Conservation (phyloP, 2,113 vertebrate genomes). For the Gopherus flavomarginatus region DNA sequence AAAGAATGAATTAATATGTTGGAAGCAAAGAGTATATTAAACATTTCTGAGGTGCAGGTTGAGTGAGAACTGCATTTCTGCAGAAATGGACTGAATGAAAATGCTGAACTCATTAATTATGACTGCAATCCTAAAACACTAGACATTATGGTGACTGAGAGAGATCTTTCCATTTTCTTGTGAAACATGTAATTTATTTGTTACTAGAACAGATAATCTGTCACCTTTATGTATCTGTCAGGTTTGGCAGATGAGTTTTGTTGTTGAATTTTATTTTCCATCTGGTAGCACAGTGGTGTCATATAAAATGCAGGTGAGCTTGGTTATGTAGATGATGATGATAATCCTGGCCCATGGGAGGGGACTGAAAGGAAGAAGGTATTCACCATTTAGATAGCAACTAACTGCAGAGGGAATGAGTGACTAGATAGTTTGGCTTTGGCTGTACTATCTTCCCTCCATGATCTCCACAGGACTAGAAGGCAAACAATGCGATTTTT, state of each 20-base stretch:
- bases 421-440: neutral
- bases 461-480: neutral
- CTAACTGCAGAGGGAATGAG: neutral
- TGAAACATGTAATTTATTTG: conserved; percentile 35
- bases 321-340: neutral
- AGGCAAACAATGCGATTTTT: neutral
- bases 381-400: neutral
- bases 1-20: conserved; percentile 10
- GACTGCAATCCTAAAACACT: neutral
- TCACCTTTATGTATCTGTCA: conserved; percentile 54
- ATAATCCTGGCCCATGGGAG: neutral
- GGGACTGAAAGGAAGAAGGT: neutral
- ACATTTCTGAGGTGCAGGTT: neutral
- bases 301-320: conserved; percentile 28
- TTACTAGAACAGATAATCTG: conserved; percentile 60
- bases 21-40: neutral
- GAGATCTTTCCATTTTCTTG: conserved; percentile 19
- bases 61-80: neutral
- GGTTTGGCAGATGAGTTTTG: conserved; percentile 68
- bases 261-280: conserved; percentile 76
- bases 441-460: neutral
- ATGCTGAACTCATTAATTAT: conserved; percentile 7
- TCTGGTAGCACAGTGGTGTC: conserved; percentile 75
- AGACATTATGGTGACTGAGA: neutral
- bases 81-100: conserved; percentile 33